These are phyloP conservation scores for Hoplostethus atlanticus DNA, from an alignment of 2,797 vertebrate genomes.

Conservation along the genomic window DNA sequence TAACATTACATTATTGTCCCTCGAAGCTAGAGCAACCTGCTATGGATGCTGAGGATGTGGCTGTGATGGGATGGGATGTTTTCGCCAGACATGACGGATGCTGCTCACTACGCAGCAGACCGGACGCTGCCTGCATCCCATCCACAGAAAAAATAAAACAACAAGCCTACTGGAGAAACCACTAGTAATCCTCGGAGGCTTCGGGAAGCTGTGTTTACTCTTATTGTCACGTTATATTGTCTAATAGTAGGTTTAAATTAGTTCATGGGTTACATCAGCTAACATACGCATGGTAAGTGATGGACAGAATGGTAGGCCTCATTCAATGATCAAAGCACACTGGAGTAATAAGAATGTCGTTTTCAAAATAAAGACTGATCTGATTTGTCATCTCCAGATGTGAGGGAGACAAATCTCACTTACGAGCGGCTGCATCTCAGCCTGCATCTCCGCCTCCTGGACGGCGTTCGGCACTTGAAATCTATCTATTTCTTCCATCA, in stretches of 20 bases:
- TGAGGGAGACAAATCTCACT: constrained; percentile 56
- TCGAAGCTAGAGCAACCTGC: constrained; percentile 28
- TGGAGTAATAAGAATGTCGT: background rate
- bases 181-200: background rate
- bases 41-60: constrained; percentile 69
- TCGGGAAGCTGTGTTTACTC: background rate
- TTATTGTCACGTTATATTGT: background rate
- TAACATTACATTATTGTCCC: constrained; percentile 7
- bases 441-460: constrained; percentile 93
- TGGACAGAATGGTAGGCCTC: constrained; percentile 38
- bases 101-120: constrained; percentile 72
- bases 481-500: constrained; percentile 99
- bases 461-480: constrained; percentile 94
- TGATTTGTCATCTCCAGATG: background rate
- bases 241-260: constrained; percentile 9
- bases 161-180: background rate
- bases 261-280: constrained; percentile 5
- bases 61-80: constrained; percentile 66
- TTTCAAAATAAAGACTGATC: background rate
- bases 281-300: constrained; percentile 41
- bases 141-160: constrained; percentile 9
- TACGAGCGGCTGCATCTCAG: constrained; percentile 97
- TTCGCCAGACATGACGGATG: constrained; percentile 76
- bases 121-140: constrained; percentile 40
- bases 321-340: background rate